Conservation (phyloP, 1,140 invertebrate species). For the Chironomus tepperi region DNA sequence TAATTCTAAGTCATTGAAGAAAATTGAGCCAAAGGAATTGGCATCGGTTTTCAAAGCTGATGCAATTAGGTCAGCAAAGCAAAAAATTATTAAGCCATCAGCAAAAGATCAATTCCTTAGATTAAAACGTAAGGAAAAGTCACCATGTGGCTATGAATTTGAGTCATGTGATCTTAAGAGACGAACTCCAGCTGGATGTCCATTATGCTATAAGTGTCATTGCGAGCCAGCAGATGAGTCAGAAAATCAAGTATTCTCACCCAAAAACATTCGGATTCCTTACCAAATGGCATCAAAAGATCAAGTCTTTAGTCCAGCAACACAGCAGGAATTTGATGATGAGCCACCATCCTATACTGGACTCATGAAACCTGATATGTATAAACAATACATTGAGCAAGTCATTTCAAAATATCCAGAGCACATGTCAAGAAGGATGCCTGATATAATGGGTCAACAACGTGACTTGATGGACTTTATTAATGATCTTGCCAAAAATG, state of each 20-base stretch:
- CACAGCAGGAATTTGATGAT: slow-evolving; percentile 9
- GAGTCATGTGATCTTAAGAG: background rate
- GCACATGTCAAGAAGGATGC: background rate
- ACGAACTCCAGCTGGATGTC: background rate
- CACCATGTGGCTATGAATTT: background rate
- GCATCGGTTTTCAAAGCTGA: background rate
- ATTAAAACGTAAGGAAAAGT: background rate
- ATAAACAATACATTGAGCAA: background rate
- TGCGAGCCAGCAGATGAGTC: background rate
- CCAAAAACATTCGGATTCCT: background rate
- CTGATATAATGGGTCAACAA: background rate
- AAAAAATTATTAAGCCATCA: background rate
- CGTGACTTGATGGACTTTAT: background rate
- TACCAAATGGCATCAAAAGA: background rate
- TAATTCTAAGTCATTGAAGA: background rate
- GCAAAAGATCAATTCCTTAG: background rate
- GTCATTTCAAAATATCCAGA: background rate
- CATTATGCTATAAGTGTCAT: background rate
- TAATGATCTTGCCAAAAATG: background rate
- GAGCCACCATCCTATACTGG: background rate
- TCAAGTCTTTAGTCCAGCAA: background rate
- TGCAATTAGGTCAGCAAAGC: background rate
- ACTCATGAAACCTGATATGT: background rate
- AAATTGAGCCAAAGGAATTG: background rate
- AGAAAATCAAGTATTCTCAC: background rate